A percentile compares a stretch with the other conserved stretches of the same genome.
These are phyloP conservation scores for Ranitomeya imitator DNA, from an alignment of 2,113 vertebrate species.

Conservation along the genomic window DNA sequence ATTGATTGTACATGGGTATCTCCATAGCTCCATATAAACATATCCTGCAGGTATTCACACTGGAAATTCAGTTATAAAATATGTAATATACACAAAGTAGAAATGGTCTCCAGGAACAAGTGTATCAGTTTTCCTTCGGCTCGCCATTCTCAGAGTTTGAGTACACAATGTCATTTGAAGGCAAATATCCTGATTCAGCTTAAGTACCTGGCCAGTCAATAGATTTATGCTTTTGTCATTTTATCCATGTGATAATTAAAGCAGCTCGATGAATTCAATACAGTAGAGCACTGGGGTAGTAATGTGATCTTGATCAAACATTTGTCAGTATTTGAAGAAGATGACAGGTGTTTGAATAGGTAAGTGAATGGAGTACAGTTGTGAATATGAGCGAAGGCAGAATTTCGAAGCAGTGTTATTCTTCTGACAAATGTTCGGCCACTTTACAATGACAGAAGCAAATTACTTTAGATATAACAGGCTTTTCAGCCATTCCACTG, in stretches of 20 bases:
- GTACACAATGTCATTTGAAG: slow-evolving; percentile 63
- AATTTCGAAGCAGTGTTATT: slow-evolving; percentile 60
- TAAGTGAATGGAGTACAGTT: slow-evolving; percentile 64
- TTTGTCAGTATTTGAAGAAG: slow-evolving; percentile 73
- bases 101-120: not conserved
- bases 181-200: slow-evolving; percentile 53
- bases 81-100: not conserved
- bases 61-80: slow-evolving; percentile 5
- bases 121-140: slow-evolving; percentile 1
- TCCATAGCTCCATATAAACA: slow-evolving; percentile 12
- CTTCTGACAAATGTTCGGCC: slow-evolving; percentile 68
- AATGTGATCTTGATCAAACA: slow-evolving; percentile 72
- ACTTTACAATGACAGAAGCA: slow-evolving; percentile 71
- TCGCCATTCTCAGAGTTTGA: slow-evolving; percentile 55
- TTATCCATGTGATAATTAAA: slow-evolving; percentile 72
- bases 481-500: slow-evolving; percentile 42
- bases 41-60: not conserved
- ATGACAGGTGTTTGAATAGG: slow-evolving; percentile 73
- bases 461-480: slow-evolving; percentile 65
- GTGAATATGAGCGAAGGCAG: slow-evolving; percentile 65
- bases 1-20: not conserved
- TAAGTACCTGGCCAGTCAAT: slow-evolving; percentile 62
- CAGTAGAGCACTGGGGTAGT: slow-evolving; percentile 62
- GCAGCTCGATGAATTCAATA: slow-evolving; percentile 66
- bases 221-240: slow-evolving; percentile 77